Evolutionary conservation across 2,888 invertebrate genomes (phyloP), one percentile per base, ranked within the genome.

Genomic region (Lasioglossum calceatum): DNA sequence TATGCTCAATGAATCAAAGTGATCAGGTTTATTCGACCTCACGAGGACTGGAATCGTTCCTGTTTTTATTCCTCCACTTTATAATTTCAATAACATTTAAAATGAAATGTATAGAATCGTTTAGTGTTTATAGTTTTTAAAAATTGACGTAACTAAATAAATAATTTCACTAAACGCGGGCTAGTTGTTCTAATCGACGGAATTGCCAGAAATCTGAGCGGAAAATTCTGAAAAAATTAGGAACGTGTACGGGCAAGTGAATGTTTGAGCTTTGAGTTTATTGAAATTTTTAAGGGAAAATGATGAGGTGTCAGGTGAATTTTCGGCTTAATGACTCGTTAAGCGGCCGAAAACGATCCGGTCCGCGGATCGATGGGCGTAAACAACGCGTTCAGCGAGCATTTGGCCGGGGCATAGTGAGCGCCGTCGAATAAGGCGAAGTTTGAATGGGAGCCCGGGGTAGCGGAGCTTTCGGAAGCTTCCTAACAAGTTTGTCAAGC

Each of bases 401-500:
- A 77, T 61, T 61, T 44, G 42, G 32, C 42, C 10, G 4, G 12
- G 27, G 19, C 19, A 32, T 19, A 27, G 44, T 32, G 61, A 36
- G 61, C 32, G 10, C 16, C n/a, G 32, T 54, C 42, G 14, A 79
- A 32, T 74, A 79, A 61, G 42, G 39, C 32, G 64, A 32, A 77
- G 77, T 67, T 77, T 44, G 64, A 47, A 67, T 47, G 44, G 67
- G 47, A 36, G 67, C 36, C 64, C 36, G 19, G 19, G 39, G 70
- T 5, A 12, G n/a, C 7, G 44, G 39, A 12, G 19, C 39, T 16
- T 42, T 76, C 58, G 42, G 58, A 23, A 32, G 76, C 50, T 64
- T 32, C 64, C 42, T 64, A 82, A 82, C 77, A 75, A 84, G 77
- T 81, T 89, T 84, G 79, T 85, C 77, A 71, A 76, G 75, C 71